Evolutionary conservation across 2,888 invertebrate genomes (phyloP), one percentile per base, ranked within the genome.

Genomic region (Trissoscelio sp.): DNA sequence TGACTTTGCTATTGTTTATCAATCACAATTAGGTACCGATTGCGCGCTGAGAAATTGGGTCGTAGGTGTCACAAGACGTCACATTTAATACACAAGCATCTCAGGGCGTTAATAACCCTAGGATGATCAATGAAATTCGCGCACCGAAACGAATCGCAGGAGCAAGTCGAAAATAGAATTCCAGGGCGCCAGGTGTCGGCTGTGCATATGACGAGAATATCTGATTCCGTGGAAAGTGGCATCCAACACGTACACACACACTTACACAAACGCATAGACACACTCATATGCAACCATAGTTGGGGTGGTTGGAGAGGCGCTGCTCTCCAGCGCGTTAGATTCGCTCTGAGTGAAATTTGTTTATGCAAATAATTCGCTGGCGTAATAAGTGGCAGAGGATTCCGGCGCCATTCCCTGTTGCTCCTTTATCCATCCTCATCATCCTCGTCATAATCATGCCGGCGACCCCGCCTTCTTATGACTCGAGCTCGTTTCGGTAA

Each of bases 361-460:
- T 88, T 88, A 88, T 88, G 87, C 87, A 87, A 87, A 88, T 87
- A 87, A 86, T 88, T 85, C 85, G 80, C 81, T 53, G 82, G 81
- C 70, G 85, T 85, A 85, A 86, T 85, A 86, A 86, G 85, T 83
- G 83, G 74, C 58, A 58, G 78, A 83, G 86, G 82, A 77, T 78
- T 75, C 92, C 92, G 91, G 91, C 90, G 91, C 92, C 92, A 92
- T 92, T 92, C 92, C 92, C 91, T 92, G 92, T 92, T 92, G 92
- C 92, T 73, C 58, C 92, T 92, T 92, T 92, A 92, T 92, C 92
- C 89, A 66, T 69, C 64, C 74, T 82, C 82, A 75, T 73, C 62
- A 60, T 62, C 64, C 74, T 37, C 34, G 34, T 66, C 67, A 67
- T 79, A 81, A 83, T 78, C 73, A 69, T 75, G 42, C 39, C 39